These are phyloP conservation scores for Forficula auricularia DNA, from an alignment of 1,140 invertebrate genomes.

Conservation along the genomic window DNA sequence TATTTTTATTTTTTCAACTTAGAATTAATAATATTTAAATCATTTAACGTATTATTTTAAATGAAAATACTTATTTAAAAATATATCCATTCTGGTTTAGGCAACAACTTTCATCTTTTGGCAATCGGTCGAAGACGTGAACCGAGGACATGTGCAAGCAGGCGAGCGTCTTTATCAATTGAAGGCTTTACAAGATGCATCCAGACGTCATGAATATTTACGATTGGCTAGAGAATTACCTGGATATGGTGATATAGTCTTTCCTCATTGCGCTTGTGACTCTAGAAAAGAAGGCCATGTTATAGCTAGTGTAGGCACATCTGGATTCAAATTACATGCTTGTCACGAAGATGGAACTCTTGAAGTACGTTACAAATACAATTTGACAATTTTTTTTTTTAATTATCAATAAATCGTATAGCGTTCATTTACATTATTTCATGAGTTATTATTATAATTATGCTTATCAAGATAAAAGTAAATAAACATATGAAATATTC, in stretches of 20 bases:
- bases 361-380: conserved; percentile 53
- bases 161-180: conserved; percentile 83
- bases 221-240: conserved; percentile 66
- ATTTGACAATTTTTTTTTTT: too few relatives aligned
- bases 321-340: conserved; percentile 66
- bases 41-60: too few relatives aligned
- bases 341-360: conserved; percentile 70
- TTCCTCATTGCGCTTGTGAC: conserved; percentile 90
- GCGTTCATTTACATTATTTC: too few relatives aligned
- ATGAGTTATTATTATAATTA: too few relatives aligned
- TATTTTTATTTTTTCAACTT: too few relatives aligned
- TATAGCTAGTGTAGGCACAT: conserved; percentile 53
- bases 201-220: conserved; percentile 75
- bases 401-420: too few relatives aligned
- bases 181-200: conserved; percentile 81
- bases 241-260: conserved; percentile 81
- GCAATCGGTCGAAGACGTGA: conserved; percentile 87
- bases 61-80: too few relatives aligned
- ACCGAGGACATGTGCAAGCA: conserved; percentile 75
- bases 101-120: conserved; percentile 62
- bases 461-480: too few relatives aligned
- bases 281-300: conserved; percentile 83
- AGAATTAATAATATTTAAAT: too few relatives aligned
- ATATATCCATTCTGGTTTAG: conserved; percentile 20
- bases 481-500: too few relatives aligned